phyloP scores from a whole-genome alignment of 1,140 invertebrate genomes.

The Penaeus vannamei region DNA sequence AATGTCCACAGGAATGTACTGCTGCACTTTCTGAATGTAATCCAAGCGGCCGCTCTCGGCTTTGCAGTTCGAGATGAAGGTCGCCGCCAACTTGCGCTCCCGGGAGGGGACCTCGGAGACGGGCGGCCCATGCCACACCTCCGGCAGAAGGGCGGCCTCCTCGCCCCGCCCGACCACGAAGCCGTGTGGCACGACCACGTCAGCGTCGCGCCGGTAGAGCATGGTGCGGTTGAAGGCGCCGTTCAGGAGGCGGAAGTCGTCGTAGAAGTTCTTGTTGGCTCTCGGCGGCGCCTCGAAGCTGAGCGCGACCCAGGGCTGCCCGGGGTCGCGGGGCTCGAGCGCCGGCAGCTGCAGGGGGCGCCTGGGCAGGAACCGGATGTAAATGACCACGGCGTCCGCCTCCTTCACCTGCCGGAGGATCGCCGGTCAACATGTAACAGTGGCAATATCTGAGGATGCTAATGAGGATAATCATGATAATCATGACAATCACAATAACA shows the following conservation, averaged over 20 bases:
- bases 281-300: neutral
- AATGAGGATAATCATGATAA: too few relatives aligned
- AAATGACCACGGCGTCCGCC: constrained; percentile 25
- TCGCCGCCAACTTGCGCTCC: constrained; percentile 92
- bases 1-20: constrained; percentile 91
- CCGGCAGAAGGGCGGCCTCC: constrained; percentile 3
- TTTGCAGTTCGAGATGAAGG: constrained; percentile 97
- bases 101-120: constrained; percentile 72
- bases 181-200: constrained; percentile 69
- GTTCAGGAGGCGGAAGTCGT: constrained; percentile 70
- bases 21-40: constrained; percentile 87
- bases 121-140: neutral
- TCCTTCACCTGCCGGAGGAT: neutral
- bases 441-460: too few relatives aligned
- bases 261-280: constrained; percentile 71
- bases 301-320: constrained; percentile 77
- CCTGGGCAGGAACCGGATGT: neutral
- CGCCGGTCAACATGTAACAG: too few relatives aligned
- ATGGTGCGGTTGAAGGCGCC: constrained; percentile 72
- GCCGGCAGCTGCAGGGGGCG: constrained; percentile 69
- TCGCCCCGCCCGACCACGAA: constrained; percentile 39
- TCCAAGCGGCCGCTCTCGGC: constrained; percentile 88
- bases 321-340: constrained; percentile 83
- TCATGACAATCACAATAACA: too few relatives aligned
- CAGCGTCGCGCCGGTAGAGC: constrained; percentile 71